These are phyloP conservation scores for Hyperoodon ampullatus DNA, from an alignment of 2,113 vertebrate species.

Conservation along the genomic window DNA sequence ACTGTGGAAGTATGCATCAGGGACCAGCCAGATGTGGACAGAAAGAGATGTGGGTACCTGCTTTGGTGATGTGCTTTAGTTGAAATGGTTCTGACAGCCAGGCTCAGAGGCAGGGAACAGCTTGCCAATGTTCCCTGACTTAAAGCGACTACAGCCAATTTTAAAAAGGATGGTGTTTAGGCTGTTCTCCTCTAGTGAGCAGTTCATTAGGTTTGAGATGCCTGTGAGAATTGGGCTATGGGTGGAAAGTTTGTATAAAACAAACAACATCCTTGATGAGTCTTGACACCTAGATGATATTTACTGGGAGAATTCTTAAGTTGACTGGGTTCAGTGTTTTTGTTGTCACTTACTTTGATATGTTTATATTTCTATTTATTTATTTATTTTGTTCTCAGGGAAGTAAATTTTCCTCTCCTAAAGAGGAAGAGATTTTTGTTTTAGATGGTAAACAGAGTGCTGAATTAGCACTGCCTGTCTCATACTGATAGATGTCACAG, in stretches of 20 bases:
- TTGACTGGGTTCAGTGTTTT: not conserved
- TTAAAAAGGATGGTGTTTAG: not conserved
- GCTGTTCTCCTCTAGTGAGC: not conserved
- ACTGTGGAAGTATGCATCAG: not conserved
- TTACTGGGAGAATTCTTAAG: conserved; percentile 14
- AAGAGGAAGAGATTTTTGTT: not conserved
- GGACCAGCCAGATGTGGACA: not conserved
- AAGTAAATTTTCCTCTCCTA: not conserved
- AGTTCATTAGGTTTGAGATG: conserved; percentile 49
- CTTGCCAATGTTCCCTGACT: conserved; percentile 28
- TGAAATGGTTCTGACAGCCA: conserved; percentile 40
- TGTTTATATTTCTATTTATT: conserved; percentile 31
- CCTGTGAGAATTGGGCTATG: conserved; percentile 28
- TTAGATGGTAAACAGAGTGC: not conserved
- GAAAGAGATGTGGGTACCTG: not conserved
- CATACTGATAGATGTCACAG: not conserved
- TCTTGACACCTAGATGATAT: not conserved
- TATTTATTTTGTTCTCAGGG: not conserved
- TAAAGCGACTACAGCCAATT: not conserved
- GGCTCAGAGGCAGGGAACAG: not conserved
- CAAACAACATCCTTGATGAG: not conserved
- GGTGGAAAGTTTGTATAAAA: conserved; percentile 39
- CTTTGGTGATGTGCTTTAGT: not conserved
- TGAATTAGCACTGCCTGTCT: not conserved
- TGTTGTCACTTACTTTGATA: not conserved